These are phyloP conservation scores for Aquatica leii DNA, from an alignment of 2,888 invertebrate genomes.

Conservation along the genomic window DNA sequence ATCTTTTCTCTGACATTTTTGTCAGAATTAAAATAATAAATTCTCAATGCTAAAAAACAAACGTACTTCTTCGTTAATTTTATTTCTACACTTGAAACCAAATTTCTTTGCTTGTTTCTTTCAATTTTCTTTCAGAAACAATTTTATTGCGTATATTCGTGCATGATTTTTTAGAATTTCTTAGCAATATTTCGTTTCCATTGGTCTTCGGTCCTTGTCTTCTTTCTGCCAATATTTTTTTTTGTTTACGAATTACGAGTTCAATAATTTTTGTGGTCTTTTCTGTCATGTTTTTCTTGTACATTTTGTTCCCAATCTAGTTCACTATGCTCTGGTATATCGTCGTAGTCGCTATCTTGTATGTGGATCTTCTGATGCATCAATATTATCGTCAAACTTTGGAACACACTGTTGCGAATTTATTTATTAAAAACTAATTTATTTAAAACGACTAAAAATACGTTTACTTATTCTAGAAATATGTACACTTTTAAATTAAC, in stretches of 20 bases:
- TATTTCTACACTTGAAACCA: conserved; percentile 3
- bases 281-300: background rate
- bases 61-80: conserved; percentile 3
- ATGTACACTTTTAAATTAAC: no score
- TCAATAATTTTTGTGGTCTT: background rate
- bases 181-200: background rate
- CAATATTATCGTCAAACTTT: background rate
- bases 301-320: background rate
- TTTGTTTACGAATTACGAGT: background rate
- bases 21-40: conserved; percentile 3
- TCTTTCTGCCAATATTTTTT: background rate
- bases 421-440: no score
- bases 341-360: no score
- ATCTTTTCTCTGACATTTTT: conserved; percentile 8
- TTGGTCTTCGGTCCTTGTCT: background rate
- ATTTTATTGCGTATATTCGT: background rate
- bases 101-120: no score
- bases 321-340: background rate
- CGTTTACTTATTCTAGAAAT: no score
- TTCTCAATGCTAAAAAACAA: no score
- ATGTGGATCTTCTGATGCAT: background rate
- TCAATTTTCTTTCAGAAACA: background rate
- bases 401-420: background rate
- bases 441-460: no score
- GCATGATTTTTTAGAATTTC: conserved; percentile 1